Evolutionary conservation across 2,797 vertebrate genomes (phyloP).

Genomic region (Pseudopleuronectes americanus): DNA sequence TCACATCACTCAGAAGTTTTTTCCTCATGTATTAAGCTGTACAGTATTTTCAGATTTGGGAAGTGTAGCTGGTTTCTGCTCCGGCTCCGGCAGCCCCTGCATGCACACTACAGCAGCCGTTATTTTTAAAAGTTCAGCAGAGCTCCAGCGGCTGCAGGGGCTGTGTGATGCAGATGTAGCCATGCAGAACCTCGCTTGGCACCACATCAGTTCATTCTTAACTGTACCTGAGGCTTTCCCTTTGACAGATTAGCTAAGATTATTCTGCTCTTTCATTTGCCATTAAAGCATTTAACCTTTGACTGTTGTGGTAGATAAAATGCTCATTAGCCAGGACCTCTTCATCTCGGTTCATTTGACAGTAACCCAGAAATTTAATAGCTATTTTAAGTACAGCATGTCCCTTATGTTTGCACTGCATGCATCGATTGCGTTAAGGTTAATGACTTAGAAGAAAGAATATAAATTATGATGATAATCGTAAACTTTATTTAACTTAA

Average conservation of each 20-base stretch:
- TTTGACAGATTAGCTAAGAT: slow-evolving; percentile 61
- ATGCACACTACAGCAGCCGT: slow-evolving; percentile 32
- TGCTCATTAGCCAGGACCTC: not conserved
- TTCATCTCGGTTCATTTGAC: not conserved
- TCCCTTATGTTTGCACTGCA: no score
- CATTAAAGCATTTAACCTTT: slow-evolving; percentile 49
- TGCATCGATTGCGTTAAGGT: no score
- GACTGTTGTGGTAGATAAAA: slow-evolving; percentile 14
- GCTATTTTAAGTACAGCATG: not conserved
- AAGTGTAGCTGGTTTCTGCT: not conserved
- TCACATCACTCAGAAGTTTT: slow-evolving; percentile 10
- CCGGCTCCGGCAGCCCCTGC: slow-evolving; percentile 1
- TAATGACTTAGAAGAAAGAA: no score
- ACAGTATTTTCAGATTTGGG: slow-evolving; percentile 6
- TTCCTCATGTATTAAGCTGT: not conserved
- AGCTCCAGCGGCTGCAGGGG: slow-evolving; percentile 54
- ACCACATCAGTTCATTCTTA: slow-evolving; percentile 58
- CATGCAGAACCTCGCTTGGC: slow-evolving; percentile 65
- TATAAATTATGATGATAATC: no score
- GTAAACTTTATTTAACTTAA: no score
- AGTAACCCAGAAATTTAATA: not conserved
- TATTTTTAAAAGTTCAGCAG: slow-evolving; percentile 65
- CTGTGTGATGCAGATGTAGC: slow-evolving; percentile 56
- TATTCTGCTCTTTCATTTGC: slow-evolving; percentile 49
- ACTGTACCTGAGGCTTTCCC: slow-evolving; percentile 50